Evolutionary conservation across 2,113 vertebrate species (phyloP), one percentile per base, ranked within the genome.

Genomic region (Tiliqua scincoides): DNA sequence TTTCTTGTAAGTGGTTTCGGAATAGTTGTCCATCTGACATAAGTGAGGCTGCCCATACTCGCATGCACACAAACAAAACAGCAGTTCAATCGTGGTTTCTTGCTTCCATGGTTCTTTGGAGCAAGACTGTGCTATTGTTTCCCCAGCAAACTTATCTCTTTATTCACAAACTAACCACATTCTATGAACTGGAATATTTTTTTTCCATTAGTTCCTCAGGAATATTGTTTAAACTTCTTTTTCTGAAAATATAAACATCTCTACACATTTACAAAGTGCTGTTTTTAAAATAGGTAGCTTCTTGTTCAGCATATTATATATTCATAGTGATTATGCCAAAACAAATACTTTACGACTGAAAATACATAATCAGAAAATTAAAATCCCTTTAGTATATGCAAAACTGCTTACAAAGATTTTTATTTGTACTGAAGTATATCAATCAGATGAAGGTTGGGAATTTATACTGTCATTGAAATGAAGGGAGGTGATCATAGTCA

Each of bases 211-310:
- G 11, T 52, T 75, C 79, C 23, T 9, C 32, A 30, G 35, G 63
- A 35, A 74, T 65, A 54, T 14, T 8, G 0, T 65, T 83, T 87
- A 86, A n/a, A 32, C 37, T 70, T 27, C 48, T 78, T 11, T 74
- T 68, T 1, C 37, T 6, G 11, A 65, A 65, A 86, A 82, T 81
- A 23, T 48, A 48, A 90, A 89, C 48, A 12, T 86, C 80, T 63
- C 73, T 40, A 72, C 25, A 63, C 4, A 79, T 86, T 85, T 63
- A 2, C n/a, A 87, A 32, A 18, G 43, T 1, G 77, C 27, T 54
- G 43, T 62, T 87, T 84, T 87, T 91, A 81, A 62, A 57, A 87
- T 54, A 48, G 67, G 80, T 21, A 20, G 52, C 85, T 92, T 92
- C 85, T 74, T 61, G 57, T 65, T 89, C 57, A 85, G 5, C 18